Evolutionary conservation across 2,113 vertebrate species (phyloP), one percentile per base, ranked within the genome.

Genomic region (Pituophis catenifer): DNA sequence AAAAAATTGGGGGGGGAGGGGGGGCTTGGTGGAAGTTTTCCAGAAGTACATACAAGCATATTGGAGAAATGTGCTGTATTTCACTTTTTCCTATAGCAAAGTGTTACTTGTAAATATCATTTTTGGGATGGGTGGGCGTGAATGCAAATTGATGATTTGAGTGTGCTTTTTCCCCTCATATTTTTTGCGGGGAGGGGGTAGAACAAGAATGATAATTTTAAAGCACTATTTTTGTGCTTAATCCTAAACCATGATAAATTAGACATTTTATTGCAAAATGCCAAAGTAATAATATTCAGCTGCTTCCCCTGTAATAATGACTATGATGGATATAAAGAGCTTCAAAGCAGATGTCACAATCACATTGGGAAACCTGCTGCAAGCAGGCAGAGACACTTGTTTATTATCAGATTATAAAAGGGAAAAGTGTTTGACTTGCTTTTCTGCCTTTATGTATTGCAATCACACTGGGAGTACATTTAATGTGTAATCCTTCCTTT

Each of bases 41-140:
- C 91, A 92, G 48, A 19, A 91, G 57, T 94, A 70, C n/a, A 62
- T 23, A 50, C 17, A 12, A 33, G 85, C n/a, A 92, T 58, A 89
- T 19, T 38, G 70, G 7, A 62, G 48, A 50, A 21, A 94, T 94
- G 87, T 3, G 0, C 29, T 91, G n/a, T 91, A 86, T 89, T 91
- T 91, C 88, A 89, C 48, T 52, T 92, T 23, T 29, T 53, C 62
- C 13, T 75, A 52, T 88, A 75, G 50, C 59, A 44, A 33, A 58
- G 52, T 50, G 15, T 13, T n/a, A 50, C 53, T 48, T 48, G 55
- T 81, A 29, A 88, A 33, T 15, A 65, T 17, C 50, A 88, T 21
- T 54, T 81, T 38, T 5, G 53, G 54, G 53, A 33, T 57, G 38
- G 38, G 50, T 2, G 52, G 53, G 44, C 44, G 3, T 70, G 48